These are phyloP conservation scores for Gadus chalcogrammus DNA, from an alignment of 2,113 vertebrate species.

Conservation along the genomic window DNA sequence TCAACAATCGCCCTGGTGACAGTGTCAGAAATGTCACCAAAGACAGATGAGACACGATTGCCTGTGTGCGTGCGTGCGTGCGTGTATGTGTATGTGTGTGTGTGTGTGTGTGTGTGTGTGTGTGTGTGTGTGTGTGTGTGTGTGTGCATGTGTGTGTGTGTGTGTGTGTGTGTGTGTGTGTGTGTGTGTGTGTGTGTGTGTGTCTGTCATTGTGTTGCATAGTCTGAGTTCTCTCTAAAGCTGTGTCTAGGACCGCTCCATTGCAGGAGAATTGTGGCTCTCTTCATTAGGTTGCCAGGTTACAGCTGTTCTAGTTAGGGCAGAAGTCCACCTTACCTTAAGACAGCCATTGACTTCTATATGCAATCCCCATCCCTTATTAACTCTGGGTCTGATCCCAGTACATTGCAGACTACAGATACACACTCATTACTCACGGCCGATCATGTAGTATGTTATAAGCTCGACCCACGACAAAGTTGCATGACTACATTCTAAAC, in stretches of 20 bases:
- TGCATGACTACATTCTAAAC: no score
- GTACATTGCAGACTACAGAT: no score
- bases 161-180: conserved; percentile 1
- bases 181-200: conserved; percentile 8
- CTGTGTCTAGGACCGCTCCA: conserved; percentile 13
- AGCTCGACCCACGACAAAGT: no score
- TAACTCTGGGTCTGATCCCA: no score
- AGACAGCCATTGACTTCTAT: no score
- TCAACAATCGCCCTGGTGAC: conserved; percentile 7
- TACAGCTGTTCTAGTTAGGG: conserved; percentile 16
- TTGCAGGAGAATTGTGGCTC: conserved; percentile 6
- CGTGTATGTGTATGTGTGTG: not conserved
- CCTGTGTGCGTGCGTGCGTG: not conserved
- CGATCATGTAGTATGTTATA: no score
- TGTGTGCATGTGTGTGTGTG: not conserved
- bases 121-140: conserved; percentile 9
- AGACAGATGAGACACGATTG: conserved; percentile 14
- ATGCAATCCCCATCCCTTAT: no score
- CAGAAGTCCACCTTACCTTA: not conserved
- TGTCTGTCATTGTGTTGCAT: not conserved
- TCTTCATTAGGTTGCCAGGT: conserved; percentile 27
- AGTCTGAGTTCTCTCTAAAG: not conserved
- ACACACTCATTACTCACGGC: no score
- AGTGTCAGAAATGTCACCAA: conserved; percentile 2
- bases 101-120: conserved; percentile 11